Base-by-base conservation (phyloP, 2,113 vertebrate species). In the Salvator merianae region DNA sequence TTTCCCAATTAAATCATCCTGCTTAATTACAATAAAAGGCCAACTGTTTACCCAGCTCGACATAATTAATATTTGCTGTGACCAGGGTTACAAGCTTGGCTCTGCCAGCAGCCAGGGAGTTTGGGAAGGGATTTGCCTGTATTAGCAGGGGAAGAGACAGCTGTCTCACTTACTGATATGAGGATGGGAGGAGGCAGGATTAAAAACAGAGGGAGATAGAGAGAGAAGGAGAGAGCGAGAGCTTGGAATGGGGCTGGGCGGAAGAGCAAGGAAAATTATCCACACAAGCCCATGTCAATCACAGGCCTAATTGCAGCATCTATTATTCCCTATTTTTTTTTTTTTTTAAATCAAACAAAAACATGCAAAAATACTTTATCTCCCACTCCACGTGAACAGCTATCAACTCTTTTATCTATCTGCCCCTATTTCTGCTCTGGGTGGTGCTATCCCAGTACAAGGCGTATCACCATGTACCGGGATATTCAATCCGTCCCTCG, bases 11-110 rank as follows among this genome's bases (percentile, higher is more conserved):
- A 87, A 78, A 83, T 78, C 53, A 65, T 87, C 40, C 80, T 66
- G 38, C 84, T 86, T 78, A 83, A 77, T 83, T 53, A 63, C 63
- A 84, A 36, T 79, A 77, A 87, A 78, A 90, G 72, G 74, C 81
- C 59, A 50, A 69, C 50, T 20, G 66, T 40, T 73, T 63, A 59
- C 66, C 50, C 71, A 32, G 55, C 38, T 87, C 32, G 69, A 50
- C 55, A 76, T 65, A 79, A 75, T 74, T 66, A 77, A 79, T 74
- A 55, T 73, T 69, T 68, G 62, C 73, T 72, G 68, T 2, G 14
- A 72, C 75, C 76, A 38, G 69, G 30, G 50, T 24, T 50, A 70
- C 77, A 66, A 43, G 32, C 38, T 55, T 30, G 36, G 69, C 47
- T 22, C 50, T 43, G 72, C 62, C 30, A 28, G n/a, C 55, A n/a